These are phyloP conservation scores for Frieseomelitta varia DNA, from an alignment of 1,140 invertebrate genomes.

Conservation along the genomic window DNA sequence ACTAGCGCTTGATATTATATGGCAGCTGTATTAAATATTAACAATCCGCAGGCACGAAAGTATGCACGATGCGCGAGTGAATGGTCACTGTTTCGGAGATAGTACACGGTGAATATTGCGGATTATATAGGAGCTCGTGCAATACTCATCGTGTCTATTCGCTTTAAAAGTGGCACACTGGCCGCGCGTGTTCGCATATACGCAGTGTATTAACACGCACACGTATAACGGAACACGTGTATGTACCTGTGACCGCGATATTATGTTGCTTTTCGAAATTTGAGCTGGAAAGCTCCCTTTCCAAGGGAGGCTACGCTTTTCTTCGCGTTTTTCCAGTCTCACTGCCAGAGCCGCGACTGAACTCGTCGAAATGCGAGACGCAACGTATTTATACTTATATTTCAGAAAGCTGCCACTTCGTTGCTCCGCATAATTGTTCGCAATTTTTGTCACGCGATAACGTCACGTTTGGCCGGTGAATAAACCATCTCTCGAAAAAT, in stretches of 20 bases:
- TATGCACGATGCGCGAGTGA: constrained; percentile 3
- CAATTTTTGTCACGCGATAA: neutral
- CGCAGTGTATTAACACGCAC: neutral
- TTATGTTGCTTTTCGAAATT: constrained; percentile 57
- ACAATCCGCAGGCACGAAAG: neutral
- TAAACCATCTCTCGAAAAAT: neutral
- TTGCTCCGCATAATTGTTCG: neutral
- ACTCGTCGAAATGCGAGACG: neutral
- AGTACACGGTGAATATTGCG: constrained; percentile 63
- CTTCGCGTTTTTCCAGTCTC: neutral
- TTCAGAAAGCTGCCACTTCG: neutral
- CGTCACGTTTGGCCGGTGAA: too few relatives aligned
- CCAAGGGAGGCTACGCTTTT: neutral
- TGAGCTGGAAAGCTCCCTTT: constrained; percentile 19
- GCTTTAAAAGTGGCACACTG: constrained; percentile 53
- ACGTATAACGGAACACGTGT: constrained; percentile 3
- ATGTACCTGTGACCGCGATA: constrained; percentile 34
- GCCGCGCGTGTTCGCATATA: neutral
- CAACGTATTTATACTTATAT: neutral
- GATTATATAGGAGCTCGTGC: constrained; percentile 62
- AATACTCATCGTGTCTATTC: constrained; percentile 57
- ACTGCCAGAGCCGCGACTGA: neutral
- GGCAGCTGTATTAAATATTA: constrained; percentile 20
- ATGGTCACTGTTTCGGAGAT: constrained; percentile 50
- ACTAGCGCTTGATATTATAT: neutral